phyloP scores from a whole-genome alignment of 2,797 vertebrate species.

The Microctenopoma lineatum region DNA sequence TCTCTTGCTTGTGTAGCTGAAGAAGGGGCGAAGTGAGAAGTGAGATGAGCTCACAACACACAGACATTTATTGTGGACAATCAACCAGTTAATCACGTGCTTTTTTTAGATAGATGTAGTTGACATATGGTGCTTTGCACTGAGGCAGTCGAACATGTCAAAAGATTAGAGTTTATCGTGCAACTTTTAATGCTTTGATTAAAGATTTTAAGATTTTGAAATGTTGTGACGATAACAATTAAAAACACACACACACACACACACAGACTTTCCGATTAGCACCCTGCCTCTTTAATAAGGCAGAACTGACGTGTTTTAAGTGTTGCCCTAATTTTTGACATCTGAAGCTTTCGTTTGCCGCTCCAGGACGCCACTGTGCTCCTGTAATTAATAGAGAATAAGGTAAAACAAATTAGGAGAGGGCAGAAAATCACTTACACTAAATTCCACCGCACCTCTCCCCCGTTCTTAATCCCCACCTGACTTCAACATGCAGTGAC shows the following conservation, averaged over 20 bases:
- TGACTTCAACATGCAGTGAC: constrained; percentile 48
- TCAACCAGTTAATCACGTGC: no score
- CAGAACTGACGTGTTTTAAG: constrained; percentile 16
- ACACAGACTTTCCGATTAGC: constrained; percentile 2
- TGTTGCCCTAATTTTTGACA: constrained; percentile 16
- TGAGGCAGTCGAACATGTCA: no score
- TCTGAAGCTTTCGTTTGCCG: constrained; percentile 35
- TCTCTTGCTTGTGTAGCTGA: background rate
- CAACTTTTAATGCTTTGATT: background rate
- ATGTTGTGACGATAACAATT: constrained; percentile 1
- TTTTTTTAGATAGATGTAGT: no score
- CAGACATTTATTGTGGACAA: background rate
- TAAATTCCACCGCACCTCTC: constrained; percentile 12
- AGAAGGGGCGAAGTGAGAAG: background rate
- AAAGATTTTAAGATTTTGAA: background rate
- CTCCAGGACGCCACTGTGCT: background rate
- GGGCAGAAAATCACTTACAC: constrained; percentile 41
- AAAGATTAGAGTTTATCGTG: background rate
- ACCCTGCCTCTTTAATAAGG: constrained; percentile 3
- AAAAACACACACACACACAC: background rate
- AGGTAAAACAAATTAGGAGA: background rate
- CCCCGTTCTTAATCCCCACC: constrained; percentile 49
- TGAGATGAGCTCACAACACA: no score
- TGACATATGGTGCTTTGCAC: no score
- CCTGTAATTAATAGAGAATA: constrained; percentile 41